These are phyloP conservation scores for Otocyon megalotis DNA, from an alignment of 2,113 vertebrate genomes.

Conservation along the genomic window DNA sequence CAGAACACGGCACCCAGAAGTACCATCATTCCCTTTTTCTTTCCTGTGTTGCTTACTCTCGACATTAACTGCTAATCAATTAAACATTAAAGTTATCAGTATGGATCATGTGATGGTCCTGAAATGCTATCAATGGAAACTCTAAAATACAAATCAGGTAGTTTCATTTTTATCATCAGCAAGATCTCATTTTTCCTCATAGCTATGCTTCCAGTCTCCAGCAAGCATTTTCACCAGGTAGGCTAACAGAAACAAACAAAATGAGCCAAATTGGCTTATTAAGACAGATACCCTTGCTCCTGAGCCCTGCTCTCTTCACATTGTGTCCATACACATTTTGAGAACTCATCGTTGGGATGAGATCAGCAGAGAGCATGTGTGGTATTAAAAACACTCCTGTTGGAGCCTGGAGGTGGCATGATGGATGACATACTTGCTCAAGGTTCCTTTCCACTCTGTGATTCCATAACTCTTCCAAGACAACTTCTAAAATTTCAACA, in stretches of 20 bases:
- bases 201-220: background rate
- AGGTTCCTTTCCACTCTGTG: background rate
- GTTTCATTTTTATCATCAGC: background rate
- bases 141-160: background rate
- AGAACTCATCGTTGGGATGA: background rate
- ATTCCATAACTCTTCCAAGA: slow-evolving; percentile 31
- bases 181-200: background rate
- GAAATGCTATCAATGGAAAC: background rate
- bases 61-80: background rate
- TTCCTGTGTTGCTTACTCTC: background rate
- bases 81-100: slow-evolving; percentile 16
- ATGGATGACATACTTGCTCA: background rate
- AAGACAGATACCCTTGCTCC: background rate
- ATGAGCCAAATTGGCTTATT: background rate
- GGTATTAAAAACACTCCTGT: background rate
- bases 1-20: background rate
- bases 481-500: background rate
- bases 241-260: background rate
- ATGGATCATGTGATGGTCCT: slow-evolving; percentile 15
- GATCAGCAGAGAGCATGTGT: background rate
- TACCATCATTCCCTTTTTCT: background rate
- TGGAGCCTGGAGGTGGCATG: background rate
- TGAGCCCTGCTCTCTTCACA: background rate
- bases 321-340: background rate
- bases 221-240: background rate